phyloP scores from a whole-genome alignment of 2,888 invertebrate genomes.

The Dryobota labecula region DNA sequence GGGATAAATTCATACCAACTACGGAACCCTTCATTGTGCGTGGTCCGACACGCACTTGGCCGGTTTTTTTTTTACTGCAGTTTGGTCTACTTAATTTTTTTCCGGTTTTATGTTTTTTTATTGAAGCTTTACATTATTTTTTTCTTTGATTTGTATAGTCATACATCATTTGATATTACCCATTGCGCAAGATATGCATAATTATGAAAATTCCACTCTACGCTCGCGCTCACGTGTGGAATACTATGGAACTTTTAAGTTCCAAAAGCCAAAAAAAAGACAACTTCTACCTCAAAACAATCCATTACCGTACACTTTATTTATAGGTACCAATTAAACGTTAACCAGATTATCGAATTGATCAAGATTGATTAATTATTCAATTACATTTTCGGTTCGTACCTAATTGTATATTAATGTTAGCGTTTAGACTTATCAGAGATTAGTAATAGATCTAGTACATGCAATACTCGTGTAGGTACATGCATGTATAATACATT shows the following conservation, averaged over 20 bases:
- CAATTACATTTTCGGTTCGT: slow-evolving; percentile 46
- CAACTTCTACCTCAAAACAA: not conserved
- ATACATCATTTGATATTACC: no score
- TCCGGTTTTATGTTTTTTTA: not conserved
- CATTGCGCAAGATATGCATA: not conserved
- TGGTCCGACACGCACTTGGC: no score
- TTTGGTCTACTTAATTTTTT: no score
- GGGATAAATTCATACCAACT: no score
- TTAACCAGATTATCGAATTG: slow-evolving; percentile 23
- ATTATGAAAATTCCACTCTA: not conserved
- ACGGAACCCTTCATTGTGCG: no score
- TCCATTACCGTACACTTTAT: not conserved
- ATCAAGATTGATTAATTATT: slow-evolving; percentile 54
- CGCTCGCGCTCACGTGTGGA: not conserved
- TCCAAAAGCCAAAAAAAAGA: not conserved
- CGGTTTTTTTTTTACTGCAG: not conserved
- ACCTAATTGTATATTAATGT: slow-evolving; percentile 59
- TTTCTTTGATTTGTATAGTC: no score
- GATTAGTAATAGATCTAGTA: slow-evolving; percentile 45
- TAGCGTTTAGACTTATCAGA: slow-evolving; percentile 49
- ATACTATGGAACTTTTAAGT: no score
- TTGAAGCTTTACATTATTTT: no score
- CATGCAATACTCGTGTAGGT: slow-evolving; percentile 17
- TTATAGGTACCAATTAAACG: slow-evolving; percentile 16
- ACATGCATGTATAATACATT: slow-evolving; percentile 7